phyloP scores from a whole-genome alignment of 1,140 invertebrate genomes.

The Pogonus chalceus region DNA sequence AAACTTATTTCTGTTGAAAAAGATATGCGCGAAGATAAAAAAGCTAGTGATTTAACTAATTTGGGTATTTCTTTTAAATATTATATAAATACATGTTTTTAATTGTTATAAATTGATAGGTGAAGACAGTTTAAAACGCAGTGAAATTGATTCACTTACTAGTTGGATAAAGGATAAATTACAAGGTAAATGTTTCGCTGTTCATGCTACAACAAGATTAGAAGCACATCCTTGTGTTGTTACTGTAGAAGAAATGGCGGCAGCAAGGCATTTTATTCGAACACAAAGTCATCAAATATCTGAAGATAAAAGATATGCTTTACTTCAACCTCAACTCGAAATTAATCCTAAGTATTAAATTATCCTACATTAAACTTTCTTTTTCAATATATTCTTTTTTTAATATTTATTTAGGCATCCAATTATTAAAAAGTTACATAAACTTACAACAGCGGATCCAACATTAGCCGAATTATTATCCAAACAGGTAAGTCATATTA shows the following conservation, averaged over 20 bases:
- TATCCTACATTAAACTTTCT: not conserved
- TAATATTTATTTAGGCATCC: constrained; percentile 57
- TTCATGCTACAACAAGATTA: constrained; percentile 73
- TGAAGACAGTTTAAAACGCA: constrained; percentile 54
- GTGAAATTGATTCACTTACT: constrained; percentile 65
- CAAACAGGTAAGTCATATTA: not conserved
- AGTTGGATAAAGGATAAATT: constrained; percentile 68
- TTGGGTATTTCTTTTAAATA: constrained; percentile 23
- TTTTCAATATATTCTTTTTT: not conserved
- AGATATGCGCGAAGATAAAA: constrained; percentile 70
- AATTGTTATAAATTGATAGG: constrained; percentile 34
- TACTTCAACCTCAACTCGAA: constrained; percentile 85
- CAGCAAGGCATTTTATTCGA: constrained; percentile 85
- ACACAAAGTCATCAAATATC: constrained; percentile 76
- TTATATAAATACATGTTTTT: constrained; percentile 9
- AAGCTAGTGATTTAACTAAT: constrained; percentile 44
- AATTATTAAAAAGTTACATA: constrained; percentile 80
- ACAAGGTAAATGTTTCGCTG: constrained; percentile 64
- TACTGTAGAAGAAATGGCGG: constrained; percentile 92
- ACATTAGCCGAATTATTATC: constrained; percentile 69
- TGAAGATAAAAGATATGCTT: constrained; percentile 74
- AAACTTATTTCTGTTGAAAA: constrained; percentile 86
- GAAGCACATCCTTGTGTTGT: constrained; percentile 88
- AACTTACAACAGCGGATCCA: constrained; percentile 60
- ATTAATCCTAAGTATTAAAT: constrained; percentile 80